Evolutionary conservation across 2,888 invertebrate species (phyloP).

Genomic region (Leptinotarsa peninsularis): DNA sequence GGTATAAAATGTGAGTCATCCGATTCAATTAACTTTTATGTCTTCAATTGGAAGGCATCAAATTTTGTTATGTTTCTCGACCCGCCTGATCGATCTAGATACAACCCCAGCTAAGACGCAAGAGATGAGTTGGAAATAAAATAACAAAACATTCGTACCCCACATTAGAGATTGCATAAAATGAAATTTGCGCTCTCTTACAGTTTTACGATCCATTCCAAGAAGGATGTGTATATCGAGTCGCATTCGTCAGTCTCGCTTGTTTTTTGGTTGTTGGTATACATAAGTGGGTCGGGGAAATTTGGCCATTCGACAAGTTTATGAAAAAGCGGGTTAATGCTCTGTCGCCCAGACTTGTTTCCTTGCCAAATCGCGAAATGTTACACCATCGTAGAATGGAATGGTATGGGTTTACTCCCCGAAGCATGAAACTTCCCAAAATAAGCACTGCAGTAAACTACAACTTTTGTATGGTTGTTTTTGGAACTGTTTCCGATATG

Average conservation of each 20-base stretch:
- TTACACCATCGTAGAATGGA: slow-evolving; percentile 5
- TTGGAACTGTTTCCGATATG: no score
- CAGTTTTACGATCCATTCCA: slow-evolving; percentile 38
- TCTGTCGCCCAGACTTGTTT: slow-evolving; percentile 32
- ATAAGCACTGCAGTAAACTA: no score
- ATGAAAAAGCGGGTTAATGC: slow-evolving; percentile 40
- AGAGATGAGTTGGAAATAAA: slow-evolving; percentile 30
- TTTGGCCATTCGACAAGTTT: slow-evolving; percentile 42
- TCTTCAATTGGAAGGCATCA: neutral
- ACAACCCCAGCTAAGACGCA: neutral
- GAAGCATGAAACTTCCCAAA: neutral
- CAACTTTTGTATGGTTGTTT: no score
- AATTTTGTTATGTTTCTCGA: neutral
- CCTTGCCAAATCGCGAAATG: slow-evolving; percentile 17
- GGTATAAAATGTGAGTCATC: neutral
- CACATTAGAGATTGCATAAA: slow-evolving; percentile 39
- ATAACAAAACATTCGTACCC: slow-evolving; percentile 26
- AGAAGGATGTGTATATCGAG: slow-evolving; percentile 23
- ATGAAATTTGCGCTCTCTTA: slow-evolving; percentile 38
- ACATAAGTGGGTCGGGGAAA: slow-evolving; percentile 7
- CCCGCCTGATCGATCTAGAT: neutral
- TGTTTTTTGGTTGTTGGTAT: slow-evolving; percentile 28
- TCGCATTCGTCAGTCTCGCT: slow-evolving; percentile 34
- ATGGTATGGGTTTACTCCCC: neutral
- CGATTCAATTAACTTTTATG: neutral